Evolutionary conservation across 2,888 invertebrate species (phyloP).

Genomic region (Coleophora flavipennella): DNA sequence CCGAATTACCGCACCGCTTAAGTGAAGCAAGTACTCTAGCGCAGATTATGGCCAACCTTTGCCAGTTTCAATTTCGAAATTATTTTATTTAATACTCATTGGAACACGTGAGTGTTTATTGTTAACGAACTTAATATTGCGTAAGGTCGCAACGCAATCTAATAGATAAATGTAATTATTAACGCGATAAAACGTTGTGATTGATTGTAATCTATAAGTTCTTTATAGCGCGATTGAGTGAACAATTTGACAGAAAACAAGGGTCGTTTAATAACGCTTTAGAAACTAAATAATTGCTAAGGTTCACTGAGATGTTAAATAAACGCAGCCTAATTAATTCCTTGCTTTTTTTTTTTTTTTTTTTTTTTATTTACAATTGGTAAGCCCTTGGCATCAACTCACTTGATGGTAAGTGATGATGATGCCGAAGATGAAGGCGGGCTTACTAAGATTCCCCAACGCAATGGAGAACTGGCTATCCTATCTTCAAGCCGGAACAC

Average conservation of each 20-base stretch:
- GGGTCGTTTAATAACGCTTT: constrained; percentile 14
- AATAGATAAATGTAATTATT: constrained; percentile 49
- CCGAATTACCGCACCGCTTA: constrained; percentile 24
- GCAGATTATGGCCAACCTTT: constrained; percentile 42
- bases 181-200: constrained; percentile 29
- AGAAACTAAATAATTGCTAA: too few relatives aligned
- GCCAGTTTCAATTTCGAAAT: constrained; percentile 43
- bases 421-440: too few relatives aligned
- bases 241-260: constrained; percentile 2
- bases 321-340: too few relatives aligned
- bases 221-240: constrained; percentile 13
- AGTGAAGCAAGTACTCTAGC: constrained; percentile 21
- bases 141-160: constrained; percentile 40
- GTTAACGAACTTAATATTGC: constrained; percentile 39
- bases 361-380: too few relatives aligned
- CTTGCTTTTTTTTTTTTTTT: too few relatives aligned
- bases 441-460: too few relatives aligned
- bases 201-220: constrained; percentile 27
- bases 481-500: too few relatives aligned
- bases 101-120: constrained; percentile 43
- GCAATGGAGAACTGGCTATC: too few relatives aligned
- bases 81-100: constrained; percentile 28
- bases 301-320: too few relatives aligned
- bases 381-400: too few relatives aligned
- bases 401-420: too few relatives aligned